Evolutionary conservation across 2,888 invertebrate species (phyloP).

Genomic region (Parnassius apollo): DNA sequence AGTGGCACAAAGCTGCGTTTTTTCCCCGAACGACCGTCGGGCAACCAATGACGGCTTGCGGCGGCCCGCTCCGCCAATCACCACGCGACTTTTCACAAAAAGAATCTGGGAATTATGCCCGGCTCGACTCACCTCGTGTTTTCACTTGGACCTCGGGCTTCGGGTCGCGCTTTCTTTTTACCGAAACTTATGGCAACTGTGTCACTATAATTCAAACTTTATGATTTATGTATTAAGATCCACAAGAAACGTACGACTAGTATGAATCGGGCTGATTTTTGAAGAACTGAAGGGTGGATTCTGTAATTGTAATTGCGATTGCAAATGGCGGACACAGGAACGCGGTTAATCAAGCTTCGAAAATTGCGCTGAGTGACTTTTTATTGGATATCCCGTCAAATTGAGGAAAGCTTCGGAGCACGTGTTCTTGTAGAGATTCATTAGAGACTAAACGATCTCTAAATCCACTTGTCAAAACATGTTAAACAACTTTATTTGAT

Average conservation of each 20-base stretch:
- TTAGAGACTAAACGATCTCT: not conserved
- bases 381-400: slow-evolving; percentile 29
- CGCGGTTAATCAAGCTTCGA: slow-evolving; percentile 62
- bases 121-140: slow-evolving; percentile 60
- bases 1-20: slow-evolving; percentile 67
- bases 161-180: slow-evolving; percentile 58
- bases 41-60: slow-evolving; percentile 58
- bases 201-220: slow-evolving; percentile 43
- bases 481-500: not conserved
- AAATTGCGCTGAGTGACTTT: slow-evolving; percentile 47
- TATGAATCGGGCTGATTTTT: slow-evolving; percentile 24
- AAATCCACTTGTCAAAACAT: slow-evolving; percentile 3
- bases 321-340: slow-evolving; percentile 67
- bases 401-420: not conserved
- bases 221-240: slow-evolving; percentile 33
- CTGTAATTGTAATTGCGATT: slow-evolving; percentile 66
- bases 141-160: slow-evolving; percentile 58
- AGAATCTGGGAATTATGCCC: slow-evolving; percentile 70
- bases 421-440: not conserved
- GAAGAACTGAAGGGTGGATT: slow-evolving; percentile 39
- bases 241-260: slow-evolving; percentile 1
- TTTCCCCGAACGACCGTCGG: slow-evolving; percentile 45
- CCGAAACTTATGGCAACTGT: slow-evolving; percentile 24
- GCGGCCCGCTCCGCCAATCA: slow-evolving; percentile 62
- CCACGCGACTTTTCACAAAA: slow-evolving; percentile 50